A percentile compares a stretch with the other conserved stretches of the same genome.
Evolutionary conservation across 2,888 invertebrate genomes (phyloP).

Genomic region (Pachymerium ferrugineum): DNA sequence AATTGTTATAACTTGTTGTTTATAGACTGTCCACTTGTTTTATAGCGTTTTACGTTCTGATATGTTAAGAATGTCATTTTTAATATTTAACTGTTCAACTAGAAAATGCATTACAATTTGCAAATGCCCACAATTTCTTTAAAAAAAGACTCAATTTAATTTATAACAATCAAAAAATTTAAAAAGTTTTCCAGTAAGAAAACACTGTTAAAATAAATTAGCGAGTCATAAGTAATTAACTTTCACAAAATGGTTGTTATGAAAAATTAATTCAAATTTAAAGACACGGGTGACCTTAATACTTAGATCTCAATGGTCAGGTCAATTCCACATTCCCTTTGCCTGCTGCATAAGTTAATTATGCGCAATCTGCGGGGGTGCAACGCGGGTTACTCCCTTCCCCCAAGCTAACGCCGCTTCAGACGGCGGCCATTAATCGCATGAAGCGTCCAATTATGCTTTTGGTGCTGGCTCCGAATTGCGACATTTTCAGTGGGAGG

Average conservation of each 20-base stretch:
- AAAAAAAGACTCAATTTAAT: too few species aligned
- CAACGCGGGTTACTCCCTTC: slow-evolving; percentile 16
- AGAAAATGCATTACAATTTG: too few species aligned
- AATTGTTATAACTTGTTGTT: too few species aligned
- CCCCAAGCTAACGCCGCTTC: not conserved
- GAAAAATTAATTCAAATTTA: slow-evolving; percentile 20
- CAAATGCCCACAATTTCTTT: too few species aligned
- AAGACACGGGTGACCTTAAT: slow-evolving; percentile 14
- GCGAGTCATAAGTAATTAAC: not conserved
- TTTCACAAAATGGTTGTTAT: not conserved
- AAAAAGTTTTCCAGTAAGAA: too few species aligned
- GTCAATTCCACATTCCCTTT: slow-evolving; percentile 9
- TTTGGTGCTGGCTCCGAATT: slow-evolving; percentile 13
- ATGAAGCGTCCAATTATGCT: slow-evolving; percentile 12
- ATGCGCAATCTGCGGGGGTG: slow-evolving; percentile 7
- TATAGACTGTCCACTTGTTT: too few species aligned
- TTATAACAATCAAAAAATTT: too few species aligned
- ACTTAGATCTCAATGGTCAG: slow-evolving; percentile 1
- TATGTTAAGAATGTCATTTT: too few species aligned
- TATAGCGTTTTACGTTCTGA: too few species aligned
- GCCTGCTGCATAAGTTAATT: slow-evolving; percentile 5
- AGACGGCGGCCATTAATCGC: slow-evolving; percentile 13
- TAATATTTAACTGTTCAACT: too few species aligned
- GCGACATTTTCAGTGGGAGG: slow-evolving; percentile 10
- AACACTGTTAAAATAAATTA: too few species aligned